These are phyloP conservation scores for Sylvicapra grimmia DNA, from an alignment of 2,113 vertebrate genomes.

Conservation along the genomic window DNA sequence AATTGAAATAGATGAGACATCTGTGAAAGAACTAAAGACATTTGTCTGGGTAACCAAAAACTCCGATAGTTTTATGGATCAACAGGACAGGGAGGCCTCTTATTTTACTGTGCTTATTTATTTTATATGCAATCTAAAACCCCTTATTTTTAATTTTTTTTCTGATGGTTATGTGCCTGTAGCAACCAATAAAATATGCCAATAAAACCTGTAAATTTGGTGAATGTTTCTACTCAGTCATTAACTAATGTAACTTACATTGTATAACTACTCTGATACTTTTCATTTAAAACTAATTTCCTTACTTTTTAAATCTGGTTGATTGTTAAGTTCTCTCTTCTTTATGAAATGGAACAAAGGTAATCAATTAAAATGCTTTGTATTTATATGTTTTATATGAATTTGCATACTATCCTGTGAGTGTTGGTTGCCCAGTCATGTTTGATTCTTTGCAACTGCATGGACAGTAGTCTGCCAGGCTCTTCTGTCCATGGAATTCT, in stretches of 20 bases:
- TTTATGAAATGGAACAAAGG: background rate
- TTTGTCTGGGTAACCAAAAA: background rate
- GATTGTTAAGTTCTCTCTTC: background rate
- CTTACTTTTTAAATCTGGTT: background rate
- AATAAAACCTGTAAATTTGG: conserved; percentile 13
- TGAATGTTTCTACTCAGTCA: background rate
- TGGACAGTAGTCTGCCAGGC: background rate
- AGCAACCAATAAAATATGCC: conserved; percentile 17
- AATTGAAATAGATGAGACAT: background rate
- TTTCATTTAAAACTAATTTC: background rate
- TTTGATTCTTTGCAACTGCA: background rate
- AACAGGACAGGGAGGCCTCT: background rate
- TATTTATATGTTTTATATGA: background rate
- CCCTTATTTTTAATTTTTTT: conserved; percentile 3
- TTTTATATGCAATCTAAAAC: conserved; percentile 25
- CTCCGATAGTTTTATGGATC: background rate
- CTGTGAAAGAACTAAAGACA: background rate
- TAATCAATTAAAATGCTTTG: background rate
- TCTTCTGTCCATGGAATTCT: background rate
- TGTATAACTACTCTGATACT: background rate
- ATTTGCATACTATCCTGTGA: background rate
- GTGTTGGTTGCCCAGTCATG: background rate
- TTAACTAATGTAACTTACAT: background rate
- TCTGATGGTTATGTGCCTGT: background rate
- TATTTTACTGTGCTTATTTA: background rate